phyloP scores from a whole-genome alignment of 2,113 vertebrate genomes.

The Chaenogobius annularis region DNA sequence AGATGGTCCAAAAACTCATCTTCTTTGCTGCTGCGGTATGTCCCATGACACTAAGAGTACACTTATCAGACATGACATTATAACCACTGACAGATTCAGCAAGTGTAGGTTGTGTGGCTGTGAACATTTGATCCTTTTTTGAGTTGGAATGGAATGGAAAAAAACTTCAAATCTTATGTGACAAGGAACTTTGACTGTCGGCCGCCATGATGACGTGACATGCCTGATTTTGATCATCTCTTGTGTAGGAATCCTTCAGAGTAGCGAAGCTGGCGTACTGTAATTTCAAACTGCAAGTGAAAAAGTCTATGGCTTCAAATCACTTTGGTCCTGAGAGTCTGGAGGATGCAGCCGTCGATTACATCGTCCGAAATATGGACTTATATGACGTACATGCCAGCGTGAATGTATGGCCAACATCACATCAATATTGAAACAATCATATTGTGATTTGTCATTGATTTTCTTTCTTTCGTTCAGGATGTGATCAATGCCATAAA shows the following conservation, averaged over 20 bases:
- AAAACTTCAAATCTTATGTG: too few species aligned
- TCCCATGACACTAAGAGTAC: background rate
- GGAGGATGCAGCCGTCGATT: constrained; percentile 85
- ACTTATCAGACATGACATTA: background rate
- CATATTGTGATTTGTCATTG: background rate
- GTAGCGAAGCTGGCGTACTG: constrained; percentile 90
- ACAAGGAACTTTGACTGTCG: background rate
- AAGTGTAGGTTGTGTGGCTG: too few species aligned
- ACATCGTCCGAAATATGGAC: constrained; percentile 88
- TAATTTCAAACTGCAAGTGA: constrained; percentile 86
- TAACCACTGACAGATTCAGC: too few species aligned
- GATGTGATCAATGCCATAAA: constrained; percentile 90
- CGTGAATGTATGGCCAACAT: constrained; percentile 78
- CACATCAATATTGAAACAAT: background rate
- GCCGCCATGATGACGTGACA: background rate
- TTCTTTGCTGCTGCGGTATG: constrained; percentile 89
- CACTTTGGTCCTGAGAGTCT: constrained; percentile 76
- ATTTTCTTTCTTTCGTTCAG: constrained; percentile 62
- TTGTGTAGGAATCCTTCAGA: constrained; percentile 87
- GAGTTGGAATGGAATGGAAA: too few species aligned
- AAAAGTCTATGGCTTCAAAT: constrained; percentile 80
- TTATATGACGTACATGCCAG: constrained; percentile 88
- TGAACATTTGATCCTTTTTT: too few species aligned
- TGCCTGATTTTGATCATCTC: background rate
- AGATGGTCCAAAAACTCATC: constrained; percentile 89